Conservation (phyloP, 1,140 invertebrate genomes). For the Drosophila lini region DNA sequence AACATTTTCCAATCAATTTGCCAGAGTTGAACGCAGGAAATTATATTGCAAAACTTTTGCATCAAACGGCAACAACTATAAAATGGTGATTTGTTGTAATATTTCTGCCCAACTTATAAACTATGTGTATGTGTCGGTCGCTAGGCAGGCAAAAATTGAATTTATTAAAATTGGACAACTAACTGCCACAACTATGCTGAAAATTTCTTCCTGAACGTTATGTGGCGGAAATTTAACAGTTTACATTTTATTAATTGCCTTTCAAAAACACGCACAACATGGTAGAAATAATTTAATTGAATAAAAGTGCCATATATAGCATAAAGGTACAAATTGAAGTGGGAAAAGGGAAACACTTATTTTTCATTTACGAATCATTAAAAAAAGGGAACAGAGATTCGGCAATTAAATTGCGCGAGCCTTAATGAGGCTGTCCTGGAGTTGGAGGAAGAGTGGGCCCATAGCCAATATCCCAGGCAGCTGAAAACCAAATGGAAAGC, state of each 20-base stretch:
- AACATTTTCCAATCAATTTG: slow-evolving; percentile 67
- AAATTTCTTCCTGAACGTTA: slow-evolving; percentile 26
- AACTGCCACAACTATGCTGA: slow-evolving; percentile 28
- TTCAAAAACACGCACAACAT: slow-evolving; percentile 45
- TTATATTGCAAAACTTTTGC: slow-evolving; percentile 56
- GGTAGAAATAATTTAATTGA: slow-evolving; percentile 56
- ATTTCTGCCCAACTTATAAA: slow-evolving; percentile 2
- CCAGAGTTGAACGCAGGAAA: slow-evolving; percentile 22
- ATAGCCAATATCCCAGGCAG: slow-evolving; percentile 27
- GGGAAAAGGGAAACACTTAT: slow-evolving; percentile 31
- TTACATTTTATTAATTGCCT: slow-evolving; percentile 71
- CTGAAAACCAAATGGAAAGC: slow-evolving; percentile 48
- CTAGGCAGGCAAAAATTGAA: slow-evolving; percentile 38
- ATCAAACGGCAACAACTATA: slow-evolving; percentile 27
- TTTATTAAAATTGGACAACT: slow-evolving; percentile 60
- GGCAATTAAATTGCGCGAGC: slow-evolving; percentile 48
- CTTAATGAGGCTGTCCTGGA: slow-evolving; percentile 40
- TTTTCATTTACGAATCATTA: slow-evolving; percentile 34
- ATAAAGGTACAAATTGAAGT: slow-evolving; percentile 23
- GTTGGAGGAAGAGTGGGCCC: not conserved
- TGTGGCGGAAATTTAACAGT: slow-evolving; percentile 50
- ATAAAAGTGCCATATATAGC: slow-evolving; percentile 28
- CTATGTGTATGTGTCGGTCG: slow-evolving; percentile 1
- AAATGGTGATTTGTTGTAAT: slow-evolving; percentile 20
- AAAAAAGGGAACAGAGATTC: slow-evolving; percentile 25